Evolutionary conservation across 1,140 invertebrate species (phyloP).

Genomic region (Camponotus floridanus): DNA sequence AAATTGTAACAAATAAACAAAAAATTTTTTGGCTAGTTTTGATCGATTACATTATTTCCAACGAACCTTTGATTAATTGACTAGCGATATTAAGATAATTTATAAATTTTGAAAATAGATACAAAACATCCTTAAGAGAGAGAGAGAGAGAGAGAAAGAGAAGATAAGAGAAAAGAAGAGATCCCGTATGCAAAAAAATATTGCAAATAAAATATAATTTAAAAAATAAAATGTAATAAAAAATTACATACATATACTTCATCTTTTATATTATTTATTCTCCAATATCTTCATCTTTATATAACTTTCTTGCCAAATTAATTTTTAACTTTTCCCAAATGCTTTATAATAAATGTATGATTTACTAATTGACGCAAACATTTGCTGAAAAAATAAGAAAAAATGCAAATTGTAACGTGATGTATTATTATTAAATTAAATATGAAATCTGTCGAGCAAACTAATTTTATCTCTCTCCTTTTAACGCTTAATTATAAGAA

Average conservation of each 20-base stretch:
- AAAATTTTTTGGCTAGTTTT: no score
- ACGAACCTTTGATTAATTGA: no score
- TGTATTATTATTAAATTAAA: neutral
- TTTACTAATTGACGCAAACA: neutral
- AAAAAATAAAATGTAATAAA: neutral
- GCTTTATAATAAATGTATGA: neutral
- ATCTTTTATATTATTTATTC: neutral
- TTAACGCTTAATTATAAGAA: neutral
- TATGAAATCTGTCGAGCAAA: neutral
- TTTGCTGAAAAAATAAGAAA: slow-evolving; percentile 1
- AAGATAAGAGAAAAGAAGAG: no score
- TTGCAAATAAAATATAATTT: neutral
- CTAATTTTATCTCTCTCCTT: neutral
- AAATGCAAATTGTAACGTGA: neutral
- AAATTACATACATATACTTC: neutral
- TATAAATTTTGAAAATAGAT: no score
- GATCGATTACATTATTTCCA: no score
- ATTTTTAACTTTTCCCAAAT: neutral
- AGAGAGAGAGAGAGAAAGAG: no score
- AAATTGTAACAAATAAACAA: no score
- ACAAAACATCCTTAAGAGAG: no score
- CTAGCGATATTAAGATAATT: no score
- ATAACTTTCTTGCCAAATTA: neutral
- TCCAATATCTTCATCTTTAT: neutral
- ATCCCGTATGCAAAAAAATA: neutral